Evolutionary conservation across 2,888 invertebrate species (phyloP), one percentile per base, ranked within the genome.

Genomic region (Lepas anatifera): DNA sequence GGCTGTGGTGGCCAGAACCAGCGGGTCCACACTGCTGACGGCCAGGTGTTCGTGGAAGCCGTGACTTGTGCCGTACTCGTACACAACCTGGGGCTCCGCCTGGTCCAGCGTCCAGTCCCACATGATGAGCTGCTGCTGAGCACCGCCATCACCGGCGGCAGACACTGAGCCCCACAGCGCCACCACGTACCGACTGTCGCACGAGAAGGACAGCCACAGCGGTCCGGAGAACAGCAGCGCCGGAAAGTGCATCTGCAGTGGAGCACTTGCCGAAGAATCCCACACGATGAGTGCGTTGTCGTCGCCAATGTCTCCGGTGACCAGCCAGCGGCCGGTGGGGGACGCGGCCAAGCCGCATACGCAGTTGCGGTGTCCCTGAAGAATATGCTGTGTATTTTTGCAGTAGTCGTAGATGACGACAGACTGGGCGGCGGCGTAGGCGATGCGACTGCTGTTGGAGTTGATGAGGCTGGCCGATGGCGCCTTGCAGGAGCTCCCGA

Each of bases 401-500:
- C 81, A 81, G 81, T 86, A 87, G 79, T 89, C 84, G 77, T 86
- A 87, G 1, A 89, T 76, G 13, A 88, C 81, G 0, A 83, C 85
- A 70, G 84, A 83, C 78, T 89, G 87, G 11, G 85, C 83, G 66
- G 86, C 85, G 0, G 86, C 83, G 76, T 87, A 88, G 77, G 87
- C 85, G 22, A 85, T 80, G 1, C 81, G 76, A 16, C 83, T 83
- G 71, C 83, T 81, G 46, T 81, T 81, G 7, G 78, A 76, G 8
- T 79, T 79, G 68, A 85, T 86, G 73, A 88, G 76, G 77, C 87
- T 88, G 69, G 86, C 79, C 8, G 87, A 81, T 1, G 84, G 84
- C 2, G 84, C 83, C 72, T 81, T 82, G 1, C 82, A 76, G 76
- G 86, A 87, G 76, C 85, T 82, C 1, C 88, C 88, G 77, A 85